Evolutionary conservation across 2,113 vertebrate species (phyloP).

Genomic region (Syngnathus scovelli): DNA sequence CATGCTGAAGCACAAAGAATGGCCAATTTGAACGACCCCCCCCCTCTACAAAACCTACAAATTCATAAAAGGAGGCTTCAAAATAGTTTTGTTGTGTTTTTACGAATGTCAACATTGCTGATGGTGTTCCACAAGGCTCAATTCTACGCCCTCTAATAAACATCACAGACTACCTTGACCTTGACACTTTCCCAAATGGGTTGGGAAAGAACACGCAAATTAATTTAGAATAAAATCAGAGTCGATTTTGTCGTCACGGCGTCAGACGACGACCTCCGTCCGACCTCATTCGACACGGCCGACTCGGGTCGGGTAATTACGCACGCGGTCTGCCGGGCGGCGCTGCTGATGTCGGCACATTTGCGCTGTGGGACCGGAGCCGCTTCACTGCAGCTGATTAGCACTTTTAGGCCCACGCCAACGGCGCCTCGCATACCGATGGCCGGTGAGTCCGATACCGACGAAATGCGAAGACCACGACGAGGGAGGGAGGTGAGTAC

Average conservation of each 20-base stretch:
- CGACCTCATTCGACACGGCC: neutral
- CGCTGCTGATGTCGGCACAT: constrained; percentile 70
- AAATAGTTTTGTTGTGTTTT: too few species aligned
- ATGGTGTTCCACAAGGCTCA: neutral
- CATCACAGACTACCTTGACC: too few species aligned
- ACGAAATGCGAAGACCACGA: constrained; percentile 7
- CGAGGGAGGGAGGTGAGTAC: constrained; percentile 2
- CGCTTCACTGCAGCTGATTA: constrained; percentile 67
- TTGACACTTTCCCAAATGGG: too few species aligned
- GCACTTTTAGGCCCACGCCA: constrained; percentile 53
- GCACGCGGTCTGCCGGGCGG: constrained; percentile 35
- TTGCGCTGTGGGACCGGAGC: constrained; percentile 63
- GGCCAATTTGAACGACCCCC: too few species aligned
- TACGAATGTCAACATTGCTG: neutral
- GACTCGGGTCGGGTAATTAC: neutral
- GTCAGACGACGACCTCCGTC: constrained; percentile 2
- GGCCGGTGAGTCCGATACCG: neutral
- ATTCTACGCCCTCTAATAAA: neutral
- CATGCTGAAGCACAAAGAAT: constrained; percentile 26
- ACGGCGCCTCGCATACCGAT: constrained; percentile 63
- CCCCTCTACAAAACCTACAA: too few species aligned
- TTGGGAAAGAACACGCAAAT: too few species aligned
- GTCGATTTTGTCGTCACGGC: neutral
- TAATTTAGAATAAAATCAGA: too few species aligned
- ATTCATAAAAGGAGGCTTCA: too few species aligned